Evolutionary conservation across 2,113 vertebrate genomes (phyloP).

Genomic region (Anolis carolinensis): DNA sequence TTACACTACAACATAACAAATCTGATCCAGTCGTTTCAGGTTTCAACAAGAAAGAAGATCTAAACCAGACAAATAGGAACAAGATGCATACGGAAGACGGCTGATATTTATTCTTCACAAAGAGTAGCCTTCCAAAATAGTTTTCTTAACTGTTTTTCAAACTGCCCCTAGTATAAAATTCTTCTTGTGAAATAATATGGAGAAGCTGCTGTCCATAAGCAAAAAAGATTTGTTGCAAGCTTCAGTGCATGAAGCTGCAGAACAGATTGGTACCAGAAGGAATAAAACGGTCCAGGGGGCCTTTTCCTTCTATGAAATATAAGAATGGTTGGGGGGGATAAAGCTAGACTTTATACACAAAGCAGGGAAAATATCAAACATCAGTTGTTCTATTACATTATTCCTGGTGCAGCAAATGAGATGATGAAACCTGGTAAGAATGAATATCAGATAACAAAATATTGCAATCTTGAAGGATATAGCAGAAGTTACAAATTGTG

Average conservation of each 20-base stretch:
- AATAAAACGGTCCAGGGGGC: neutral
- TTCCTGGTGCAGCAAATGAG: neutral
- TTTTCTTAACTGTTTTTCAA: neutral
- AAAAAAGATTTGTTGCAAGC: neutral
- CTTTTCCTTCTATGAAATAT: neutral
- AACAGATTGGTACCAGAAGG: neutral
- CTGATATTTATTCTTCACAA: neutral
- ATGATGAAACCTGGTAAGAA: slow-evolving; percentile 9
- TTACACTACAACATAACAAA: neutral
- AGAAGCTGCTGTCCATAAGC: neutral
- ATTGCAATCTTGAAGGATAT: neutral
- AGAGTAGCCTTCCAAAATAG: no score
- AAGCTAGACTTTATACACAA: neutral
- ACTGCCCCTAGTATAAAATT: neutral
- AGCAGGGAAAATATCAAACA: neutral
- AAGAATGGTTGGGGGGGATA: neutral
- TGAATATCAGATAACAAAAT: neutral
- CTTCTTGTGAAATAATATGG: neutral
- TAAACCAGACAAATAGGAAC: neutral
- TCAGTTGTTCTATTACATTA: neutral
- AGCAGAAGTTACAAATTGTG: neutral
- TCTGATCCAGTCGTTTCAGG: neutral
- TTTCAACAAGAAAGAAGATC: neutral
- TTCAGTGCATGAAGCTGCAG: neutral
- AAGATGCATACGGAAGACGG: neutral